Evolutionary conservation across 1,140 invertebrate genomes (phyloP).

Genomic region (Helicoverpa armigera): DNA sequence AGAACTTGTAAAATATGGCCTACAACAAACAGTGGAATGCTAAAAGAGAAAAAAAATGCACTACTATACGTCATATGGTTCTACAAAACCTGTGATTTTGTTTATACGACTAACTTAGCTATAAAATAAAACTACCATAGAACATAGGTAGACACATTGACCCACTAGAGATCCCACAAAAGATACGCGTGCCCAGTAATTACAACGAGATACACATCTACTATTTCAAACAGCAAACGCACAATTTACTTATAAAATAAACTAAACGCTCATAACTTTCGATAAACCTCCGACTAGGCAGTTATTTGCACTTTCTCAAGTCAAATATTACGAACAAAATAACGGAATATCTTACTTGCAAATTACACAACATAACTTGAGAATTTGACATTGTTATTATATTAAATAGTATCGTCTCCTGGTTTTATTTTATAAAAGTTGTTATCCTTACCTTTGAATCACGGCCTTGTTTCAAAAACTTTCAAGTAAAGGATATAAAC

Average conservation of each 20-base stretch:
- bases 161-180: neutral
- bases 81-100: too few relatives aligned
- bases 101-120: too few relatives aligned
- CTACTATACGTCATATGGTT: too few relatives aligned
- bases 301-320: conserved; percentile 34
- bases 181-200: conserved; percentile 1
- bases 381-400: neutral
- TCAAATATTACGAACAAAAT: conserved; percentile 3
- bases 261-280: neutral
- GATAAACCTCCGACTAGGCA: neutral
- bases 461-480: conserved; percentile 47
- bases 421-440: conserved; percentile 16
- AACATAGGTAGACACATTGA: neutral
- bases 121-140: neutral
- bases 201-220: neutral
- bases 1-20: too few relatives aligned
- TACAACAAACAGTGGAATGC: too few relatives aligned
- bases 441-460: conserved; percentile 35
- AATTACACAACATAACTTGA: neutral
- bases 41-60: too few relatives aligned
- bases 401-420: neutral
- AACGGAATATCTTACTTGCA: conserved; percentile 17
- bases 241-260: neutral
- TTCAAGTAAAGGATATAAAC: conserved; percentile 44
- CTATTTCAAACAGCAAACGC: neutral